A percentile compares a stretch with the other conserved stretches of the same genome.
Evolutionary conservation across 1,140 invertebrate genomes (phyloP).

Genomic region (Caenorhabditis tropicalis): DNA sequence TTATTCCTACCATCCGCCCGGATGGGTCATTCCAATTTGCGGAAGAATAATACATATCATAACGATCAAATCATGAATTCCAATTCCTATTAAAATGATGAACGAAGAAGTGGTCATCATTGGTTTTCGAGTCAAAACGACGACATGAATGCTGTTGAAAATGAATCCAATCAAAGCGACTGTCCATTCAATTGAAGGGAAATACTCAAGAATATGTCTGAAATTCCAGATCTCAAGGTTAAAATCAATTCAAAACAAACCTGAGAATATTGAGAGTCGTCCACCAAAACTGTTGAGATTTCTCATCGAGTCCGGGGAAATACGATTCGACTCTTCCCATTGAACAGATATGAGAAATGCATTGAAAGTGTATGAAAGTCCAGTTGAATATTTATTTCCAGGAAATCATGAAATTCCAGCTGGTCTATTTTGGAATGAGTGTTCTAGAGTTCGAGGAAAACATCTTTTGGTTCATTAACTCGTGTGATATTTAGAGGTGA

Average conservation of each 20-base stretch:
- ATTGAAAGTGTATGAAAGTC: no score
- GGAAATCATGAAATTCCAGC: no score
- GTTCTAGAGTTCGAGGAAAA: no score
- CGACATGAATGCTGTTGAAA: background rate
- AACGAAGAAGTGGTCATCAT: background rate
- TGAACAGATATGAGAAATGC: no score
- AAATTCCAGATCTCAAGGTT: background rate
- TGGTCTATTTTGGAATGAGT: no score
- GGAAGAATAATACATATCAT: background rate
- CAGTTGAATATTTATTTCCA: no score
- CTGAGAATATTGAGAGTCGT: background rate
- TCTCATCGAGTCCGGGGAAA: no score
- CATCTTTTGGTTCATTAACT: no score
- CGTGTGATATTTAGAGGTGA: no score
- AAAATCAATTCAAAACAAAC: no score
- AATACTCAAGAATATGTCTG: background rate
- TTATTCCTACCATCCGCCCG: background rate
- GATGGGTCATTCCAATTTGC: background rate
- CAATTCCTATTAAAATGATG: background rate
- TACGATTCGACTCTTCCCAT: no score
- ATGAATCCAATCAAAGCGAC: background rate
- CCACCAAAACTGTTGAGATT: no score
- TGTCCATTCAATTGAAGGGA: background rate
- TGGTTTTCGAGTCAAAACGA: background rate
- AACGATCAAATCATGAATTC: background rate